Evolutionary conservation across 2,888 invertebrate genomes (phyloP).

Genomic region (Trypoxylon attenuatum): DNA sequence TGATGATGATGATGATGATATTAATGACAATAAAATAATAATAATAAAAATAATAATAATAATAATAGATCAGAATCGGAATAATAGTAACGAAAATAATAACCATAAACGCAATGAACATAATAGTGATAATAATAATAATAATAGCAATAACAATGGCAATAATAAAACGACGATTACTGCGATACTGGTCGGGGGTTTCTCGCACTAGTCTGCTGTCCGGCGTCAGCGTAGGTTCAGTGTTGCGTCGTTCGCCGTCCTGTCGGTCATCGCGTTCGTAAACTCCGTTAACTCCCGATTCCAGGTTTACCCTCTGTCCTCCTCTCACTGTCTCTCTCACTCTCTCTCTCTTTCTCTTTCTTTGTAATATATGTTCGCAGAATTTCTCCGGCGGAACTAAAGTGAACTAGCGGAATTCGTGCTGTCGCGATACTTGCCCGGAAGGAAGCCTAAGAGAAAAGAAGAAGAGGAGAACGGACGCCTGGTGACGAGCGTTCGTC

Average conservation of each 20-base stretch:
- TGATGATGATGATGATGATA: not conserved
- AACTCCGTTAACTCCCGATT: not conserved
- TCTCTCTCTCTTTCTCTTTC: no score
- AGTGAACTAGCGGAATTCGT: no score
- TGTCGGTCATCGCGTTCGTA: not conserved
- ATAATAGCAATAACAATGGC: slow-evolving; percentile 10
- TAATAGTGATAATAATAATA: slow-evolving; percentile 5
- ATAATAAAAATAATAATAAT: not conserved
- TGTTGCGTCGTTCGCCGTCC: not conserved
- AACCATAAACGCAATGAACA: slow-evolving; percentile 2
- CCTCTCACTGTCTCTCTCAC: no score
- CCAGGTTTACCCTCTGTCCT: slow-evolving; percentile 18
- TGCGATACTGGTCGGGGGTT: no score
- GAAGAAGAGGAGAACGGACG: no score
- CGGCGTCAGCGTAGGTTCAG: slow-evolving; percentile 8
- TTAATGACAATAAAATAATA: not conserved
- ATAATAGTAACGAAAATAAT: slow-evolving; percentile 10
- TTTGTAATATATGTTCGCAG: no score
- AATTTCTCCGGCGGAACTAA: no score
- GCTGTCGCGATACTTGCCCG: not conserved
- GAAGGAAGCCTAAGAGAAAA: not conserved
- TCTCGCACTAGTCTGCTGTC: no score
- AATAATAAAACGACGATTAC: slow-evolving; percentile 14
- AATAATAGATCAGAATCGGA: not conserved
- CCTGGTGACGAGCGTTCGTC: no score